Base-by-base conservation (phyloP, 2,113 vertebrate genomes). In the Carollia perspicillata region DNA sequence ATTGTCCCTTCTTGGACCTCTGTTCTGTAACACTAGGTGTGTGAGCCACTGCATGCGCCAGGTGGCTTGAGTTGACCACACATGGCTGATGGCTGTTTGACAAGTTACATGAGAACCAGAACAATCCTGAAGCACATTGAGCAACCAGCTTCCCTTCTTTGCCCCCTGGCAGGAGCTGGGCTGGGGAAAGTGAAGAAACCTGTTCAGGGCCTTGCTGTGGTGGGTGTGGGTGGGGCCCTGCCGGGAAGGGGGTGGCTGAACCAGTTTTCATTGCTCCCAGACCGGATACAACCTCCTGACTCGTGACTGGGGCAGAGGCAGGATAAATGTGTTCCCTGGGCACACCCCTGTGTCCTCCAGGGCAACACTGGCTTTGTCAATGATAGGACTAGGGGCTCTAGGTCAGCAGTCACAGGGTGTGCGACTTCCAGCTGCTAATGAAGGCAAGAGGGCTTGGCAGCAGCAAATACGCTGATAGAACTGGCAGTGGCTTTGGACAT, bases 121-220 rank as follows among this genome's bases (percentile, higher is more conserved):
- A 68, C 55, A 69, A 26, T 88, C 68, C 66, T 83, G 18, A 11
- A 18, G 77, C 49, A 58, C 47, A 20, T 93, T 97, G 93, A 95
- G 94, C 83, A 97, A 96, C 49, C 66, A 3, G 88, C 83, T 95
- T 96, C 42, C 86, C 65, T 95, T 94, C 72, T 55, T 88, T 2
- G 77, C 89, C 84, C 33, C 28, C 33, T 1, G 71, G 95, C 94
- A 85, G 94, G 90, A 93, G 69, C 94, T 20, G 28, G 78, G 83
- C 37, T 87, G 69, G 90, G 28, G 96, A 97, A 97, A 97, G 92
- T 97, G 71, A 96, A 95, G 95, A 88, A 97, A 95, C 88, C 81
- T 51, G 92, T 92, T 93, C 42, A 5, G 78, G 63, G 80, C 79
- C 30, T 68, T 68, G 37, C 0, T 10, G 4, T 1, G 58, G 87